Evolutionary conservation across 2,797 vertebrate genomes (phyloP).

Genomic region (Oreochromis grahami): DNA sequence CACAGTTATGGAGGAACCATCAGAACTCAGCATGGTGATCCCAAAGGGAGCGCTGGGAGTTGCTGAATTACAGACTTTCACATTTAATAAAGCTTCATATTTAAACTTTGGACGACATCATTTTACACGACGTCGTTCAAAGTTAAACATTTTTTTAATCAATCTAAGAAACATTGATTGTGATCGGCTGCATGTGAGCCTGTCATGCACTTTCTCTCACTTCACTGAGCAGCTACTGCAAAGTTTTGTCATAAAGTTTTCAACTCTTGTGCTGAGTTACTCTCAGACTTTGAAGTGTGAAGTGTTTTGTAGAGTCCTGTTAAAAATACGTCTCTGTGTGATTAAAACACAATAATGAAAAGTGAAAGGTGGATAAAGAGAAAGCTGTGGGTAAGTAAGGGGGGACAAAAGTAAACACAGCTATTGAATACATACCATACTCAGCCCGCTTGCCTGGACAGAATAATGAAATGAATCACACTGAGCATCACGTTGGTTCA

Average conservation of each 20-base stretch:
- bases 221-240: not conserved
- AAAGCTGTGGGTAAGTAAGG: slow-evolving; percentile 11
- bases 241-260: not conserved
- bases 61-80: slow-evolving; percentile 65
- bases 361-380: not conserved
- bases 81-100: not conserved
- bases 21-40: slow-evolving; percentile 87
- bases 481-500: not conserved
- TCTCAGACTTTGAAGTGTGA: not conserved
- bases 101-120: not conserved
- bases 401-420: slow-evolving; percentile 46
- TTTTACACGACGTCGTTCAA: not conserved
- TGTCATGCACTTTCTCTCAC: not conserved
- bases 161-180: not conserved
- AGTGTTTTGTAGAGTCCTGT: not conserved
- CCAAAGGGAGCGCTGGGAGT: slow-evolving; percentile 87
- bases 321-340: not conserved
- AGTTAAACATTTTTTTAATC: not conserved
- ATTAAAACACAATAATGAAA: not conserved
- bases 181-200: not conserved
- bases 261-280: not conserved
- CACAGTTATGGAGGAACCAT: slow-evolving; percentile 89
- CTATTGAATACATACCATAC: slow-evolving; percentile 65
- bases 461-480: slow-evolving; percentile 23
- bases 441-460: slow-evolving; percentile 58